Evolutionary conservation across 2,888 invertebrate genomes (phyloP).

Genomic region (Halictus ligatus): DNA sequence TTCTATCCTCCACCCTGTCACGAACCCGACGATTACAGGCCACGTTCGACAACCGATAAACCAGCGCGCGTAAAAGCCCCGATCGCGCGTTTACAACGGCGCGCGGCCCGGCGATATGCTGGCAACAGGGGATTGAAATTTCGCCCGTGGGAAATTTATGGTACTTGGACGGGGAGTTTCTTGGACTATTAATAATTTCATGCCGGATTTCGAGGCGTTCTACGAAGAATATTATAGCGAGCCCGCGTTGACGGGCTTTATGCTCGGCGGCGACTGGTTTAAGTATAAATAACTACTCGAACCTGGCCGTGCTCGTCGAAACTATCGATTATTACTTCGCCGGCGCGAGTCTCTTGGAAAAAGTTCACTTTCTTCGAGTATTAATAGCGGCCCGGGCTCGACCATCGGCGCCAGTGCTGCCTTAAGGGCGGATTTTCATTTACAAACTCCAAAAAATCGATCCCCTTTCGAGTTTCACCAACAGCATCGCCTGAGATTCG

Average conservation of each 20-base stretch:
- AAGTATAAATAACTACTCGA: conserved; percentile 16
- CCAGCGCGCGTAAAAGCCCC: not conserved
- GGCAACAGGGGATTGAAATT: conserved; percentile 25
- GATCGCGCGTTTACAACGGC: not conserved
- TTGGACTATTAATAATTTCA: conserved; percentile 32
- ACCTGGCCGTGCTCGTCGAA: not conserved
- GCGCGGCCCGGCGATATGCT: not conserved
- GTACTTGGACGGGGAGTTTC: conserved; percentile 4
- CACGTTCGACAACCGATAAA: conserved; percentile 29
- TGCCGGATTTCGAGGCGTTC: conserved; percentile 4
- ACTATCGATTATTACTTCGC: conserved; percentile 12
- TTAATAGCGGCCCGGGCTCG: not conserved
- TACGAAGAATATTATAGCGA: conserved; percentile 4
- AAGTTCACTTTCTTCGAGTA: conserved; percentile 10
- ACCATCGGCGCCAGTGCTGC: not conserved
- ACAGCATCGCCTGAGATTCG: not conserved
- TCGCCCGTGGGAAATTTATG: conserved; percentile 34
- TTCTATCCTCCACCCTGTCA: conserved; percentile 1
- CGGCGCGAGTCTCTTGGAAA: not conserved
- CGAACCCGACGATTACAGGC: conserved; percentile 1
- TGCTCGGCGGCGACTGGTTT: not conserved
- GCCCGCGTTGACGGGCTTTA: not conserved
- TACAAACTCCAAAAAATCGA: not conserved
- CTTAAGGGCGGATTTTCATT: not conserved
- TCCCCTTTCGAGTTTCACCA: not conserved